A percentile compares a stretch with the other conserved stretches of the same genome.
These are phyloP conservation scores for Xestoiulus laeticollis DNA, from an alignment of 2,888 invertebrate species.

Conservation along the genomic window DNA sequence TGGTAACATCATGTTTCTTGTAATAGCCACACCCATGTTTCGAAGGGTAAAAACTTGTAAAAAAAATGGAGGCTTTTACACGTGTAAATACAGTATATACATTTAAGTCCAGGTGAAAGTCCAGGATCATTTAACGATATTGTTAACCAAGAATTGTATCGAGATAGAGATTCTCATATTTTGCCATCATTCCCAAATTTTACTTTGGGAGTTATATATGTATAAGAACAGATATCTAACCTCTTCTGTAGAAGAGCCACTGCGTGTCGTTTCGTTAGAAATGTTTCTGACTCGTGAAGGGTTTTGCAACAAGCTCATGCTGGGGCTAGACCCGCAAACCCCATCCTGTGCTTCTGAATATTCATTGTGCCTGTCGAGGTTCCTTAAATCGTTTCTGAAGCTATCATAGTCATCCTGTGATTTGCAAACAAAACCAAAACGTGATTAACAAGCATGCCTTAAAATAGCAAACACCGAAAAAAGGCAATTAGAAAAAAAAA, in stretches of 20 bases:
- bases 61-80: too few relatives aligned
- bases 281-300: conserved; percentile 49
- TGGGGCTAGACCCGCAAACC: conserved; percentile 23
- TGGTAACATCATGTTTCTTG: too few relatives aligned
- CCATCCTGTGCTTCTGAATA: not conserved
- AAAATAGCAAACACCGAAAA: not conserved
- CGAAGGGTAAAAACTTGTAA: too few relatives aligned
- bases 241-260: conserved; percentile 53
- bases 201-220: not conserved
- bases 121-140: too few relatives aligned
- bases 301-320: not conserved
- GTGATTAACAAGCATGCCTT: not conserved
- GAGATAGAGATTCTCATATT: too few relatives aligned
- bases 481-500: not conserved
- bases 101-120: too few relatives aligned
- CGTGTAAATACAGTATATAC: too few relatives aligned
- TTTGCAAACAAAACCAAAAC: not conserved
- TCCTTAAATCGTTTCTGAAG: not conserved
- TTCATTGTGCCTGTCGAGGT: not conserved
- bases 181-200: too few relatives aligned
- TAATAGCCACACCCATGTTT: too few relatives aligned
- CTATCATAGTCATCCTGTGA: conserved; percentile 11
- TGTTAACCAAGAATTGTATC: too few relatives aligned
- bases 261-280: conserved; percentile 53
- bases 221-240: conserved; percentile 20